Percentiles rank a stretch among this genome's conserved stretches.
phyloP scores from a whole-genome alignment of 2,888 invertebrate species.

The Anodontia alba region DNA sequence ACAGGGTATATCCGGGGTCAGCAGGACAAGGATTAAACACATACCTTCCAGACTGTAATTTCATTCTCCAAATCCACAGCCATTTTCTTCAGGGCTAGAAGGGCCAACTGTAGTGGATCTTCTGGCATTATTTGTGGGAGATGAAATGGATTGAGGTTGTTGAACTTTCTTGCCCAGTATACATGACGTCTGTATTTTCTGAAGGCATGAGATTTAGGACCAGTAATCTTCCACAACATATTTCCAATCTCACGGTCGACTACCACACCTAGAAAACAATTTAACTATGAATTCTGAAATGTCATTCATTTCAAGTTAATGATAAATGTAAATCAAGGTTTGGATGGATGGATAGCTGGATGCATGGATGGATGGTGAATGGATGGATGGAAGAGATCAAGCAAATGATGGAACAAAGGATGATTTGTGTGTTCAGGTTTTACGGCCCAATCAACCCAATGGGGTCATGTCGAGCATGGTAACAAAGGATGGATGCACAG shows the following conservation, averaged over 20 bases:
- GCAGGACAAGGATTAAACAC: no score
- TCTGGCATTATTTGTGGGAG: constrained; percentile 89
- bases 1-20: no score
- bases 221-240: constrained; percentile 94
- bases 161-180: constrained; percentile 94
- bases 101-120: constrained; percentile 91
- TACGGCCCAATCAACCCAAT: no score
- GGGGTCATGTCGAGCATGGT: no score
- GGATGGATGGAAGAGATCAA: no score
- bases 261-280: constrained; percentile 89
- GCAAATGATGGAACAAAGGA: no score
- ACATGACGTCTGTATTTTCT: constrained; percentile 87
- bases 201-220: constrained; percentile 88
- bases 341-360: no score
- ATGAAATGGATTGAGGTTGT: constrained; percentile 85
- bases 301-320: background rate
- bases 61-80: constrained; percentile 91
- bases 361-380: no score
- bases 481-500: no score
- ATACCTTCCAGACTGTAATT: constrained; percentile 85
- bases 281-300: background rate
- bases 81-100: constrained; percentile 93
- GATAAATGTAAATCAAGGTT: no score
- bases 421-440: no score
- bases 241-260: constrained; percentile 95